Percentiles rank a stretch among this genome's conserved stretches.
phyloP scores from a whole-genome alignment of 2,113 vertebrate genomes.

The Mesocricetus auratus region DNA sequence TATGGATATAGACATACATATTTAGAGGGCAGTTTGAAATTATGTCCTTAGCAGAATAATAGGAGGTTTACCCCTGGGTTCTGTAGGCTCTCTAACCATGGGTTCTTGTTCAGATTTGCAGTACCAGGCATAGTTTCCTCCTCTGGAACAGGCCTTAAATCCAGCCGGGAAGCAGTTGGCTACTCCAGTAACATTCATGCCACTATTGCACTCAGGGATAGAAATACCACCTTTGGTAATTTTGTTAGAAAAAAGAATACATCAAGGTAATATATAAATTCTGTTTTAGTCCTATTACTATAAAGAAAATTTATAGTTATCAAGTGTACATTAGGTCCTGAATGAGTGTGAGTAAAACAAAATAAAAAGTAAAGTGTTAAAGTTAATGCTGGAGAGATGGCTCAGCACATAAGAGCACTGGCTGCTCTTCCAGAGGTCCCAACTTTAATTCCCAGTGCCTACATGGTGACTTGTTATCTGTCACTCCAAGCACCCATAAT shows the following conservation, averaged over 20 bases:
- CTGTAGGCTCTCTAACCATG: not conserved
- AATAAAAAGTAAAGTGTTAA: not conserved
- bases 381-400: not conserved
- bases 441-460: not conserved
- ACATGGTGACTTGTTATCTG: not conserved
- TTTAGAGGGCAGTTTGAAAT: not conserved
- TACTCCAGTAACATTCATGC: not conserved
- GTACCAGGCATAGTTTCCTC: not conserved
- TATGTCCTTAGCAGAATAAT: not conserved
- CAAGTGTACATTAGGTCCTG: not conserved
- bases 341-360: not conserved
- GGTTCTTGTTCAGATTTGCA: not conserved
- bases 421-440: not conserved
- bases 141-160: too few species aligned
- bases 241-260: conserved; percentile 4
- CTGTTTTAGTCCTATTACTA: conserved; percentile 32
- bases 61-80: not conserved
- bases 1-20: not conserved
- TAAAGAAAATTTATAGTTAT: not conserved
- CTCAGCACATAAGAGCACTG: not conserved
- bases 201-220: too few species aligned
- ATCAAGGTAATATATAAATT: not conserved
- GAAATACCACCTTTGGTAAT: not conserved
- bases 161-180: not conserved
- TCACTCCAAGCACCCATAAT: not conserved